A percentile compares a stretch with the other conserved stretches of the same genome.
Conservation (phyloP, 2,888 invertebrate species). For the Elysia crispata region DNA sequence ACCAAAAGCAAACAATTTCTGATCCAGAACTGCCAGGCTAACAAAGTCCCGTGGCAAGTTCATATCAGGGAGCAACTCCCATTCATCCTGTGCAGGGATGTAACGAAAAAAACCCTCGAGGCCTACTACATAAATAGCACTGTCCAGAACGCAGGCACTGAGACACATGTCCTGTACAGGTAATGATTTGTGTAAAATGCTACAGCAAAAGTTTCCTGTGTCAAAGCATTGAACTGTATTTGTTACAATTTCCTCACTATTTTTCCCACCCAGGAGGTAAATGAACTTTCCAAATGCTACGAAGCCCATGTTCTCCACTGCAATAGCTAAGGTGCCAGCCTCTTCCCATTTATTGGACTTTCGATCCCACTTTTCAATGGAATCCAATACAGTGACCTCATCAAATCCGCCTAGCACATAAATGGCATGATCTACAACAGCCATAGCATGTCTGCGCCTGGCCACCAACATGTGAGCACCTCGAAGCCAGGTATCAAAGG, state of each 20-base stretch:
- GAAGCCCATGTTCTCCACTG: constrained; percentile 74
- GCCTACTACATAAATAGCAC: constrained; percentile 68
- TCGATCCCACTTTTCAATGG: constrained; percentile 69
- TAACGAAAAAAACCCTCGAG: constrained; percentile 70
- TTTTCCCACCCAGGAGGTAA: constrained; percentile 72
- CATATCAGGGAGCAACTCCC: constrained; percentile 70
- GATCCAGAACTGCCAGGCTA: constrained; percentile 69
- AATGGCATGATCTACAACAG: constrained; percentile 68
- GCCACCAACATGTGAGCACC: constrained; percentile 68
- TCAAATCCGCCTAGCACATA: constrained; percentile 72
- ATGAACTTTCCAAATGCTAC: constrained; percentile 66
- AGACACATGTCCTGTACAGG: constrained; percentile 73
- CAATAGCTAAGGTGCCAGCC: constrained; percentile 61
- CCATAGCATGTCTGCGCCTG: constrained; percentile 70
- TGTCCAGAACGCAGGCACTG: constrained; percentile 67
- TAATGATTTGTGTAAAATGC: constrained; percentile 61
- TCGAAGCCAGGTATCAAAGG: constrained; percentile 69
- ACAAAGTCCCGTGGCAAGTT: constrained; percentile 70
- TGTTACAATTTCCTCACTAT: constrained; percentile 72
- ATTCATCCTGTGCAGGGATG: constrained; percentile 61
- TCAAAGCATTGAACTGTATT: constrained; percentile 70
- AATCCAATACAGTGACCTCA: constrained; percentile 68
- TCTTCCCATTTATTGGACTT: constrained; percentile 67
- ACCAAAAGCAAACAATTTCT: constrained; percentile 69
- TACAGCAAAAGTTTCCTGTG: constrained; percentile 61